These are phyloP conservation scores for Cydia pomonella DNA, from an alignment of 1,140 invertebrate genomes.

Conservation along the genomic window DNA sequence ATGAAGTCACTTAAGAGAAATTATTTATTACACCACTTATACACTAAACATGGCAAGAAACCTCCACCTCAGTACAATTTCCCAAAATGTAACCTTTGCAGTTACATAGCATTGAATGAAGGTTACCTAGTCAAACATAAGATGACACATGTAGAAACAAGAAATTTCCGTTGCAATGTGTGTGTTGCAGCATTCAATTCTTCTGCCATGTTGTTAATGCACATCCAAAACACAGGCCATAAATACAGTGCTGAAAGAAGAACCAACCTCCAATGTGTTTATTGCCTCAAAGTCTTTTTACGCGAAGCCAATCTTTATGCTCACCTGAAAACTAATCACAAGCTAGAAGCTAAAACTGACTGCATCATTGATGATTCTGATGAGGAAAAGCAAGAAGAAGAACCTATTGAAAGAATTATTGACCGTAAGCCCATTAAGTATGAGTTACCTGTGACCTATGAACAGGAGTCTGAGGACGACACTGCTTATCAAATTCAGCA, in stretches of 20 bases:
- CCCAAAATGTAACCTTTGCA: slow-evolving; percentile 89
- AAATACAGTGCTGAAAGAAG: slow-evolving; percentile 77
- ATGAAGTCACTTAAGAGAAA: slow-evolving; percentile 88
- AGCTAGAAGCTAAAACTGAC: slow-evolving; percentile 82
- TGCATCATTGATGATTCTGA: slow-evolving; percentile 84
- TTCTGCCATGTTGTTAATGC: slow-evolving; percentile 74
- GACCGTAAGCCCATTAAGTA: slow-evolving; percentile 61
- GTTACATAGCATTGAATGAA: slow-evolving; percentile 87
- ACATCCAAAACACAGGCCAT: slow-evolving; percentile 82
- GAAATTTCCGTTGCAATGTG: slow-evolving; percentile 73
- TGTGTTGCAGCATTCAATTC: slow-evolving; percentile 80
- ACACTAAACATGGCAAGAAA: slow-evolving; percentile 88
- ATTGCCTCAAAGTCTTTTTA: slow-evolving; percentile 85
- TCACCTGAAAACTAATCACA: slow-evolving; percentile 84
- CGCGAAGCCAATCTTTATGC: slow-evolving; percentile 84
- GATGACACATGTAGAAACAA: slow-evolving; percentile 77
- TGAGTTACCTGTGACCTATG: slow-evolving; percentile 59
- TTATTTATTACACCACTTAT: slow-evolving; percentile 89
- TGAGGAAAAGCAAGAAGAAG: slow-evolving; percentile 67
- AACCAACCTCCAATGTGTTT: slow-evolving; percentile 83
- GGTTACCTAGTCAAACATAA: slow-evolving; percentile 85
- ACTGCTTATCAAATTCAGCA: slow-evolving; percentile 67
- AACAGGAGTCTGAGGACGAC: slow-evolving; percentile 65
- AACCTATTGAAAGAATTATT: slow-evolving; percentile 42
- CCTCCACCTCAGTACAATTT: slow-evolving; percentile 86